A percentile compares a stretch with the other conserved stretches of the same genome.
These are phyloP conservation scores for Oithona nana DNA, from an alignment of 2,888 invertebrate genomes.

Conservation along the genomic window DNA sequence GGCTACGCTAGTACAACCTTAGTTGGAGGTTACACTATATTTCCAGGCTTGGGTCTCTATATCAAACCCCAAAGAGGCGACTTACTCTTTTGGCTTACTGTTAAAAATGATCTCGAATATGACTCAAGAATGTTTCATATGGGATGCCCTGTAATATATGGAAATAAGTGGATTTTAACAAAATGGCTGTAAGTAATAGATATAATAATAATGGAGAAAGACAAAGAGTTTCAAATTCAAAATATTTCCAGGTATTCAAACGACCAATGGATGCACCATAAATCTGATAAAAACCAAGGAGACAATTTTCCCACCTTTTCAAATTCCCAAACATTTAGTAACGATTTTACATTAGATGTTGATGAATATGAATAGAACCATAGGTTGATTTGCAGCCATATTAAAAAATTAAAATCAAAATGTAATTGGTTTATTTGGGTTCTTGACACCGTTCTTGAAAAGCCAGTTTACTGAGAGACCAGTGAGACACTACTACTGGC, in stretches of 20 bases:
- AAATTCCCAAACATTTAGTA: neutral
- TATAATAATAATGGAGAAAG: no score
- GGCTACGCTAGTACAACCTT: neutral
- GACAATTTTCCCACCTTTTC: neutral
- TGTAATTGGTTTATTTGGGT: no score
- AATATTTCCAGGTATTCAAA: no score
- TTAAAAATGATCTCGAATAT: neutral
- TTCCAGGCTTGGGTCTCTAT: neutral
- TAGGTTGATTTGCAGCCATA: no score
- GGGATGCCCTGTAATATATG: constrained; percentile 2
- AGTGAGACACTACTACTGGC: no score
- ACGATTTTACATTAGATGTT: no score
- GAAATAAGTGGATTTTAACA: neutral
- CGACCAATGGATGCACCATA: no score
- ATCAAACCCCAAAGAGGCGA: neutral
- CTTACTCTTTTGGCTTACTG: neutral
- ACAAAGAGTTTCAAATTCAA: no score
- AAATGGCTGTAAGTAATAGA: constrained; percentile 4
- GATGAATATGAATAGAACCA: no score
- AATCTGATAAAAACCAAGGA: neutral
- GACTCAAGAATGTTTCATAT: constrained; percentile 2
- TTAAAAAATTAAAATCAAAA: no score
- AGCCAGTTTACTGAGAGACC: no score
- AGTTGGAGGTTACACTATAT: neutral
- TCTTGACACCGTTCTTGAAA: no score